Percentiles rank a stretch among this genome's conserved stretches.
Conservation (phyloP, 2,113 vertebrate species). For the Protomyctophum bolini region DNA sequence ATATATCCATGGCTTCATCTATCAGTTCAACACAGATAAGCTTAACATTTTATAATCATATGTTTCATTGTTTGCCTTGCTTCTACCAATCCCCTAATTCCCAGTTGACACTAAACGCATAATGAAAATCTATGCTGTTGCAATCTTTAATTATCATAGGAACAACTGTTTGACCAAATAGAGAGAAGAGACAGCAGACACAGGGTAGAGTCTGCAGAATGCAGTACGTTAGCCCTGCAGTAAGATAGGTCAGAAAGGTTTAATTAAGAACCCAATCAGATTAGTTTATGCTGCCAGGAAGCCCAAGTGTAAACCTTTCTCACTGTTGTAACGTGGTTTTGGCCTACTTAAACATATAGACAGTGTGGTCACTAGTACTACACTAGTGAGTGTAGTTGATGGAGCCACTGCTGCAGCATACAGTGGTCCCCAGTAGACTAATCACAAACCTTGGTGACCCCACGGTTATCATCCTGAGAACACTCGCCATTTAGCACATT, state of each 20-base stretch:
- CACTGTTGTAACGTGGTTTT: not conserved
- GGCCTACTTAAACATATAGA: constrained; percentile 18
- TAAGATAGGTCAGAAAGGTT: not conserved
- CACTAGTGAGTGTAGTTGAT: not conserved
- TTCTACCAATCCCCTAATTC: constrained; percentile 2
- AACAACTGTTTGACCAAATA: no score
- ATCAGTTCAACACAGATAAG: constrained; percentile 3
- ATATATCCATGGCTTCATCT: constrained; percentile 35
- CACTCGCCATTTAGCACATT: constrained; percentile 58
- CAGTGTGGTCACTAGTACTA: not conserved
- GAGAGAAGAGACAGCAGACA: no score
- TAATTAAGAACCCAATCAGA: not conserved
- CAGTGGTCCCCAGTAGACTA: constrained; percentile 19
- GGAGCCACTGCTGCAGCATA: constrained; percentile 6
- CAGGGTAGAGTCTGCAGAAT: not conserved
- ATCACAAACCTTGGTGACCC: constrained; percentile 31
- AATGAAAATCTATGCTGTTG: no score
- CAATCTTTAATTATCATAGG: no score
- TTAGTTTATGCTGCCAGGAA: not conserved
- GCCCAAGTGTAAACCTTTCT: not conserved
- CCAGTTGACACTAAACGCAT: not conserved
- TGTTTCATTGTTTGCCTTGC: not conserved
- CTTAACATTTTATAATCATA: constrained; percentile 20
- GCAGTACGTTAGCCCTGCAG: not conserved
- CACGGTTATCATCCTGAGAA: constrained; percentile 31